Evolutionary conservation across 2,797 vertebrate genomes (phyloP).

Genomic region (Botia kubotai): DNA sequence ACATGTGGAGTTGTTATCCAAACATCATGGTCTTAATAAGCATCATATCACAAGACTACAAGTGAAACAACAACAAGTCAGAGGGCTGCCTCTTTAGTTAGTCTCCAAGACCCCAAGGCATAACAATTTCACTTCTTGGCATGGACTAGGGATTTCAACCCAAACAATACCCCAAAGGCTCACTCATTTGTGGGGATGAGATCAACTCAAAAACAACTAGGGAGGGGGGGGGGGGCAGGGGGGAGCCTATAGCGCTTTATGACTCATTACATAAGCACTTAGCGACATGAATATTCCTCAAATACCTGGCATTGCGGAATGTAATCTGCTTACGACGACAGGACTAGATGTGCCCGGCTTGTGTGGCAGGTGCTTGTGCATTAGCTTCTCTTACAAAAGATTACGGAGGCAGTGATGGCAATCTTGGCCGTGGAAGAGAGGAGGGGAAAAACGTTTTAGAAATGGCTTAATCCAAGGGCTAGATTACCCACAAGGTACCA

Average conservation of each 20-base stretch:
- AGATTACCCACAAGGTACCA: constrained; percentile 63
- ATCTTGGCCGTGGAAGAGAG: constrained; percentile 59
- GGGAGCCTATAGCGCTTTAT: constrained; percentile 81
- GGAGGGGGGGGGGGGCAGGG: constrained; percentile 20
- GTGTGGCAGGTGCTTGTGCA: constrained; percentile 91
- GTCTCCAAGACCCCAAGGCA: constrained; percentile 68
- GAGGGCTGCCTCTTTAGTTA: constrained; percentile 36
- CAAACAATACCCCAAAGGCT: constrained; percentile 88
- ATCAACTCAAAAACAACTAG: constrained; percentile 51
- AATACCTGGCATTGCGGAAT: constrained; percentile 95
- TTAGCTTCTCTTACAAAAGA: constrained; percentile 74
- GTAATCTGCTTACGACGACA: constrained; percentile 91
- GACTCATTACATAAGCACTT: constrained; percentile 95
- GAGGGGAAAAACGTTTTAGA: constrained; percentile 47
- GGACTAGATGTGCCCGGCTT: constrained; percentile 88
- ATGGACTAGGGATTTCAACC: constrained; percentile 85
- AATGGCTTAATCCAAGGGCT: constrained; percentile 63
- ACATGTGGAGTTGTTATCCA: constrained; percentile 36
- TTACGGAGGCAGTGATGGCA: constrained; percentile 69
- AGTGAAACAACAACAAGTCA: constrained; percentile 53
- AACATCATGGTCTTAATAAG: constrained; percentile 44
- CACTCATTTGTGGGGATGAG: constrained; percentile 55
- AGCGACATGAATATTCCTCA: constrained; percentile 93
- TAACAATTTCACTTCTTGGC: constrained; percentile 81
- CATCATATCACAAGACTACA: constrained; percentile 51